Base-by-base conservation (phyloP, 2,113 vertebrate species). In the Camelus dromedarius region DNA sequence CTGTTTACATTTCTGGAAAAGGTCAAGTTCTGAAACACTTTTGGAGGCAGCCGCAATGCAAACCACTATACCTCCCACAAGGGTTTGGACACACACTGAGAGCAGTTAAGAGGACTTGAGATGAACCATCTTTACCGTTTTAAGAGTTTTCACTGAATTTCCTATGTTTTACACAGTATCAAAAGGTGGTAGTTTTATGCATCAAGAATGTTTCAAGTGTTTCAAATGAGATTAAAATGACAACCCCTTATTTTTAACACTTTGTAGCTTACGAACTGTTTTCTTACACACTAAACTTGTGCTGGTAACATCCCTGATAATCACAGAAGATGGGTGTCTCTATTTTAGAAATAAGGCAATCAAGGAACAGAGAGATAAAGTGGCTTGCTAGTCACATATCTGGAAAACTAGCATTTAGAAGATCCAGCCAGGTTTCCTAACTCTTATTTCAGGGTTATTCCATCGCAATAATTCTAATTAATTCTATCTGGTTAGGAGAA, bases 1-100 rank as follows among this genome's bases (percentile, higher is more conserved):
- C 52, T 97, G 76, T 95, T 92, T 75, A 91, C n/a, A 87, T 62
- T 94, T 96, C 69, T 91, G 56, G 46, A 95, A 92, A 96, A 93
- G 70, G 89, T 95, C 64, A 96, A 85, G 73, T 67, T 93, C 70
- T 87, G 13, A 93, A 79, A 79, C 42, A 79, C 48, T 91, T 86
- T 35, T 38, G n/a, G 70, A 96, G 28, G 54, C 42, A 15, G n/a
- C 6, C 5, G 28, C 91, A 56, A 91, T 88, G 38, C 77, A 58
- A 90, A 38, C 42, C 0, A 11, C 30, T 77, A 32, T 48, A 60
- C 30, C 19, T 66, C 64, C 35, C 26, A 80, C 7, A 84, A 84
- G 62, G 10, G 38, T 54, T 83, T 22, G 72, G 35, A 76, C 46
- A 81, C n/a, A 95, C 30, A 76, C 1, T 38, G 14, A 56, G 8